Evolutionary conservation across 2,888 invertebrate species (phyloP), one percentile per base, ranked within the genome.

Genomic region (Dolichopus griseipennis): DNA sequence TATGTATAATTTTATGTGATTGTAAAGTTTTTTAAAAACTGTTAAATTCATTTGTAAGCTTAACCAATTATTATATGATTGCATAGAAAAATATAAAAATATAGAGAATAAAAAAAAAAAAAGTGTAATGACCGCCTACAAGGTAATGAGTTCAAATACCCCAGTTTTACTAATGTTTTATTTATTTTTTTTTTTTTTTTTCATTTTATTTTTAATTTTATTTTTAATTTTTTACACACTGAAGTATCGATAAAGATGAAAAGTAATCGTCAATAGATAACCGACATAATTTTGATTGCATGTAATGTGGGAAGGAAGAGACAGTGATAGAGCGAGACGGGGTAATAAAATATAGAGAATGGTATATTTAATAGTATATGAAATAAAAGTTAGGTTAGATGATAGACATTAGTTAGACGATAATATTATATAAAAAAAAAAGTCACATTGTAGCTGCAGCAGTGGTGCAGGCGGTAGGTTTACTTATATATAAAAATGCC

Each of bases 91-190:
- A 41, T 12, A 41, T 12, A 41, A 41, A 15, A 41, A 41, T 12
- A 41, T 12, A 41, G 41, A 41, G 41, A 41, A 41, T 9, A 41
- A 41, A 41, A 52, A 52, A 52, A 6, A 18, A 52, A 18, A 63
- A 63, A 63, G 63, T 27, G 63, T 63, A 63, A 63, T 63, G 63
- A 63, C 63, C 63, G 63, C 63, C 63, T 63, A 63, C 63, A 63
- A 63, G 63, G 63, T 63, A 63, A 63, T 63, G 63, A 63, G 63
- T 63, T 63, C 63, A 52, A 52, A 52, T 52, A 52, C 52, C 52
- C 52, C 52, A 9, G 15, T 52, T 27, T 2, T n/a, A 52, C 52
- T 12, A 52, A 52, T 15, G n/a, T 52, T 52, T 52, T 52, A 18
- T 41, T 41, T 52, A 4, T 52, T 52, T 18, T 52, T 52, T 4